A percentile compares a stretch with the other conserved stretches of the same genome.
Evolutionary conservation across 2,113 vertebrate genomes (phyloP).

Genomic region (Hippocampus zosterae): DNA sequence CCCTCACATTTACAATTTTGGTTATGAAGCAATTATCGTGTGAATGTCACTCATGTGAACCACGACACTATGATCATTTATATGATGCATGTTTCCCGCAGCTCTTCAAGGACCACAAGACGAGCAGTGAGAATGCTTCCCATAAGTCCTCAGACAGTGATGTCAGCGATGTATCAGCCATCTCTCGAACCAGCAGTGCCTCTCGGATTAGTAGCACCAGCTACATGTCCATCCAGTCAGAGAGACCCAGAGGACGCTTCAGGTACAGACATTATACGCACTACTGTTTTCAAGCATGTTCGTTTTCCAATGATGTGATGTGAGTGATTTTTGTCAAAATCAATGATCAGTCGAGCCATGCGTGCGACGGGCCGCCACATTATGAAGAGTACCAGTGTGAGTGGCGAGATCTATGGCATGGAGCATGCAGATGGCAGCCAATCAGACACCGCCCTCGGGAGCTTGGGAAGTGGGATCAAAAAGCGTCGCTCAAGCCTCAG

Average conservation of each 20-base stretch:
- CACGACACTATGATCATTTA: background rate
- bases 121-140: constrained; percentile 95
- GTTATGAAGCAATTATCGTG: background rate
- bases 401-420: constrained; percentile 91
- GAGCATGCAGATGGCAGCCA: constrained; percentile 96
- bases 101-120: constrained; percentile 90
- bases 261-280: constrained; percentile 70
- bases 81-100: constrained; percentile 35
- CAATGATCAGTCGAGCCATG: constrained; percentile 81
- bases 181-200: constrained; percentile 99
- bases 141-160: constrained; percentile 98
- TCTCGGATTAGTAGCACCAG: constrained; percentile 99
- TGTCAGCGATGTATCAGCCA: constrained; percentile 97
- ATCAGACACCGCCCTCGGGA: constrained; percentile 94
- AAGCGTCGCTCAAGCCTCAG: constrained; percentile 93
- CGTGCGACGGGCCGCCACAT: constrained; percentile 87
- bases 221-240: constrained; percentile 99
- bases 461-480: constrained; percentile 85
- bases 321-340: background rate
- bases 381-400: constrained; percentile 94
- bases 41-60: background rate
- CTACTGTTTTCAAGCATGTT: too few relatives aligned
- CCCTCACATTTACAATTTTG: background rate
- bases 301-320: background rate
- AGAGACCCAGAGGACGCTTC: constrained; percentile 88